Evolutionary conservation across 2,888 invertebrate species (phyloP), one percentile per base, ranked within the genome.

Genomic region (Leptura quadrifasciata): DNA sequence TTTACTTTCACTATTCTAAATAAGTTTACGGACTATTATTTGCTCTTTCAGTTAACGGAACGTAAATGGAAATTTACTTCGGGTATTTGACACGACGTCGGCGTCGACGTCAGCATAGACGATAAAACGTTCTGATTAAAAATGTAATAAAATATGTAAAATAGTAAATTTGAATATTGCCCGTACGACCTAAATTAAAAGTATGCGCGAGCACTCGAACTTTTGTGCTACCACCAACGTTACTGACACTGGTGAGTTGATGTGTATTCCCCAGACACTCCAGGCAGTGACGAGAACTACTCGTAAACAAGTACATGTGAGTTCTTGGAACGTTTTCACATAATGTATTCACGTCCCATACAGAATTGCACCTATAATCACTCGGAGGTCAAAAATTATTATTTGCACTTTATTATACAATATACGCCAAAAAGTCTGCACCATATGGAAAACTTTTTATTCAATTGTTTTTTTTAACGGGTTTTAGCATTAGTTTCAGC

Each of bases 141-240:
- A 47, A n/a, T 15, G 8, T 31, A 6, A 47, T 47, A 47, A 47
- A 47, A n/a, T 47, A 47, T 47, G n/a, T n/a, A 47, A 39, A 47
- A 47, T 47, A 47, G 47, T 47, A n/a, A 47, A 47, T 47, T 47
- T 47, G 47, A n/a, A n/a, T n/a, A 15, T 47, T 47, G n/a, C 47
- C 5, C n/a, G 17, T n/a, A 3, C n/a, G 47, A 47, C 47, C 47
- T n/a, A n/a, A 47, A 47, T 47, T 15, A n/a, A 47, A 47, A 47
- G n/a, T 47, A 47, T 47, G 47, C 47, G 47, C 47, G 47, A 47
- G 47, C 47, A 47, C 3, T 15, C 4, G 47, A 39, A 47, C n/a
- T 47, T 47, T n/a, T 47, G 4, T 47, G 0, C 6, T 8, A 31
- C 27, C 27, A 8, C 3, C 2, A n/a, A 5, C n/a, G 5, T 6